Base-by-base conservation (phyloP, 2,113 vertebrate genomes). In the Perognathus longimembris region DNA sequence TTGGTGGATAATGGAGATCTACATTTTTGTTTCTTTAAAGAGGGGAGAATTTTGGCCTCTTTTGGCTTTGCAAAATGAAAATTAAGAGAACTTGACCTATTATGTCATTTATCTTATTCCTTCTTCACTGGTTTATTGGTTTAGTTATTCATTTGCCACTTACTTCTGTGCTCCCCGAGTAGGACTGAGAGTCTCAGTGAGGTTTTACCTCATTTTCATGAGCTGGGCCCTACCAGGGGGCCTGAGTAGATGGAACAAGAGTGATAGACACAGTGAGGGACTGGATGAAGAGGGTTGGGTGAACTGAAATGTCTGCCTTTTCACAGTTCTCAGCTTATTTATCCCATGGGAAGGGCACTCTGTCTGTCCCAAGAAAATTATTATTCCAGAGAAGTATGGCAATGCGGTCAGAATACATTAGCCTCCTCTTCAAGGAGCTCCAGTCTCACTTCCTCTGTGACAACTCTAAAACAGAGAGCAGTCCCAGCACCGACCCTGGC, bases 21-120 rank as follows among this genome's bases (percentile, higher is more conserved):
- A 45, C 89, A 91, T 90, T 93, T 78, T 85, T 85, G 90, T 80
- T 95, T 83, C 87, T 92, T 94, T 40, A 61, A 93, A 74, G 94
- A 22, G 67, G 63, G 85, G 88, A 64, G 18, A 64, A 94, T 94
- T 89, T 79, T 69, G 82, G 63, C 66, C 77, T 90, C 90, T 73
- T 95, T 40, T 80, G 71, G 61, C 30, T 91, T 75, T 78, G 8
- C 4, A 12, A 38, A 24, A 76, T 30, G 54, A 73, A 80, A 77
- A 63, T 0, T 7, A 36, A 93, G 21, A 79, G 36, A 1, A 36
- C 8, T 75, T 28, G 32, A 22, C 5, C 0, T 30, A 20, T 34
- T 5, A 20, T 17, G 21, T 0, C 26, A 14, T 34, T 73, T 45
- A 11, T 8, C 4, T 81, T 70, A 26, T 32, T 74, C 17, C 6